Conservation (phyloP, 2,797 vertebrate species). For the Chelon labrosus region DNA sequence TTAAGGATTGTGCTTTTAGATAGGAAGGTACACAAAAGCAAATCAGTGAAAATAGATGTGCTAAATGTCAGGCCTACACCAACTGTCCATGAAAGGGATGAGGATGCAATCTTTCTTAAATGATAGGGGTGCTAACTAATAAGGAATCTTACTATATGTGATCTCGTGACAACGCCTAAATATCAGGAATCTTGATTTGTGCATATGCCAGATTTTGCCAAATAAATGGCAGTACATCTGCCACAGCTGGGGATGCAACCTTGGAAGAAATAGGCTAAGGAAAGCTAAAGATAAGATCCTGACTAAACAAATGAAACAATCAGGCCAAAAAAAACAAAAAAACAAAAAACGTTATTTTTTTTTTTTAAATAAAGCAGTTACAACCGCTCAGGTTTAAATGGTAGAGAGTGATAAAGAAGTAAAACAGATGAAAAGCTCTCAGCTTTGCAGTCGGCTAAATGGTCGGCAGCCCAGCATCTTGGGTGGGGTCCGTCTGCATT, state of each 20-base stretch:
- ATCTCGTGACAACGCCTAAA: no score
- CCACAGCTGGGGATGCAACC: conserved; percentile 36
- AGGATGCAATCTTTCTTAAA: not conserved
- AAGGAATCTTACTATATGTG: no score
- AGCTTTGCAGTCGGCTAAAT: conserved; percentile 50
- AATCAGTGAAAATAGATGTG: conserved; percentile 31
- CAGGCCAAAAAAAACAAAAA: not conserved
- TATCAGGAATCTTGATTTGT: not conserved
- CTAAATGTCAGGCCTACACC: conserved; percentile 32
- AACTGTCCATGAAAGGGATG: conserved; percentile 27
- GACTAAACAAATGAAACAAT: conserved; percentile 19
- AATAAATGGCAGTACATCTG: conserved; percentile 28
- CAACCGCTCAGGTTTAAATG: not conserved
- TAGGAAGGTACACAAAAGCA: not conserved
- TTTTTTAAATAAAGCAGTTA: rapidly evolving
- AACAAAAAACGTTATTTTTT: not conserved
- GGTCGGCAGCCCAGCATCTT: conserved; percentile 78
- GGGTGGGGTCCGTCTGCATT: conserved; percentile 91
- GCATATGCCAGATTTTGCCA: not conserved
- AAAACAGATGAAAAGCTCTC: conserved; percentile 19
- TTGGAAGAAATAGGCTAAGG: conserved; percentile 13
- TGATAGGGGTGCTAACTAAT: no score
- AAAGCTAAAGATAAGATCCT: conserved; percentile 20
- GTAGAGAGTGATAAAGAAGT: not conserved
- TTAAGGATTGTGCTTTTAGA: conserved; percentile 1